Conservation (phyloP, 1,140 invertebrate species). For the Pogonognathellus flavescens region DNA sequence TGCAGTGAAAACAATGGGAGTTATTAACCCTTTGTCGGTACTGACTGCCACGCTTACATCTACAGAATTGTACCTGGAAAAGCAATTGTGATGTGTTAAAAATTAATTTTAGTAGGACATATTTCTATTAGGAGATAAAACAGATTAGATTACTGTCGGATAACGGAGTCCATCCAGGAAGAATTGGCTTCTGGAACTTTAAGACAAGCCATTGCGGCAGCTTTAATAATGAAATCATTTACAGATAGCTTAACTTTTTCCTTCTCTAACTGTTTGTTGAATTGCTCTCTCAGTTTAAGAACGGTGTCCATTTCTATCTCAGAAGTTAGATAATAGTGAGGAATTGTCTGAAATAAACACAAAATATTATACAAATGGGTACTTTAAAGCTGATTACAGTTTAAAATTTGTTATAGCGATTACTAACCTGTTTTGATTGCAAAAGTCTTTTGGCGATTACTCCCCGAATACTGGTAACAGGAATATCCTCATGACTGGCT, state of each 20-base stretch:
- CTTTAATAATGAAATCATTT: constrained; percentile 98
- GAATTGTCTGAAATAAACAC: constrained; percentile 78
- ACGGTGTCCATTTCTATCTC: constrained; percentile 89
- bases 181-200: constrained; percentile 96
- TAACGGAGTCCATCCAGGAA: constrained; percentile 94
- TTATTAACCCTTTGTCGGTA: constrained; percentile 95
- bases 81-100: neutral
- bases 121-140: constrained; percentile 23
- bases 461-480: constrained; percentile 87
- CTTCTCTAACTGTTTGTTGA: constrained; percentile 85
- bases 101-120: too few relatives aligned
- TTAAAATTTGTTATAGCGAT: too few relatives aligned
- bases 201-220: constrained; percentile 89
- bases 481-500: constrained; percentile 81
- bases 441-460: constrained; percentile 92
- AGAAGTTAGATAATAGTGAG: constrained; percentile 95
- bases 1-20: constrained; percentile 95
- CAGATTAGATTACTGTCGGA: constrained; percentile 85
- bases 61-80: constrained; percentile 83
- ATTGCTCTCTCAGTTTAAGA: constrained; percentile 78
- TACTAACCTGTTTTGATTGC: constrained; percentile 85
- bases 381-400: too few relatives aligned
- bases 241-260: constrained; percentile 90
- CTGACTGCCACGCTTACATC: constrained; percentile 98
- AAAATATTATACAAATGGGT: too few relatives aligned